phyloP scores from a whole-genome alignment of 2,888 invertebrate species.

The Perizoma flavofasciatum region DNA sequence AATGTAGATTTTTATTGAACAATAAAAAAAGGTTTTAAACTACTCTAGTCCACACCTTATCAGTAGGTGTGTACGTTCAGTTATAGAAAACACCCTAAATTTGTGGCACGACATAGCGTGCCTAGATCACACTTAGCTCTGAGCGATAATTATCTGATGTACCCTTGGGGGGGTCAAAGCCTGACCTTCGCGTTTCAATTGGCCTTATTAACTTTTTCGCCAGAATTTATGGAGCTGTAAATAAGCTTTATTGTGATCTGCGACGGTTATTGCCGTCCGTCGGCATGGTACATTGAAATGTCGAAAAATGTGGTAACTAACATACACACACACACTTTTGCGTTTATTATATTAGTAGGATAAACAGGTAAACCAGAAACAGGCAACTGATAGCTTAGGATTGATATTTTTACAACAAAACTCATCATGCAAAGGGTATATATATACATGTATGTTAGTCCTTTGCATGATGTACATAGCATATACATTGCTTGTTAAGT shows the following conservation, averaged over 20 bases:
- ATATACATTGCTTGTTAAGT: too few relatives aligned
- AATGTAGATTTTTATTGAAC: too few relatives aligned
- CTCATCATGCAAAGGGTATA: too few relatives aligned
- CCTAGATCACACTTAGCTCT: conserved; percentile 29
- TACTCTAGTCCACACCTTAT: conserved; percentile 8
- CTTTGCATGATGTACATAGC: too few relatives aligned
- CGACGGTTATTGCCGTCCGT: conserved; percentile 21
- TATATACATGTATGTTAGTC: too few relatives aligned
- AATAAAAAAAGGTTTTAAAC: too few relatives aligned
- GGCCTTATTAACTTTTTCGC: conserved; percentile 24
- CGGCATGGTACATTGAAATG: conserved; percentile 16
- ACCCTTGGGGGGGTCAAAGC: conserved; percentile 15
- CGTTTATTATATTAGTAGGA: too few relatives aligned
- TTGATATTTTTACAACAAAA: too few relatives aligned
- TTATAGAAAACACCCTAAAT: conserved; percentile 6
- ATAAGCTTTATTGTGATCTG: conserved; percentile 20
- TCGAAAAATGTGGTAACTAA: too few relatives aligned
- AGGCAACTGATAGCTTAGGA: too few relatives aligned
- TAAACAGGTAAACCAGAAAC: too few relatives aligned
- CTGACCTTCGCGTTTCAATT: conserved; percentile 37
- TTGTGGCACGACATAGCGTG: conserved; percentile 38
- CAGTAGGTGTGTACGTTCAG: conserved; percentile 3
- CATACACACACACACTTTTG: too few relatives aligned
- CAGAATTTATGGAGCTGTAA: conserved; percentile 28
- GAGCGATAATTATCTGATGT: conserved; percentile 10